Conservation (phyloP, 1,140 invertebrate species). For the Acromyrmex heyeri region DNA sequence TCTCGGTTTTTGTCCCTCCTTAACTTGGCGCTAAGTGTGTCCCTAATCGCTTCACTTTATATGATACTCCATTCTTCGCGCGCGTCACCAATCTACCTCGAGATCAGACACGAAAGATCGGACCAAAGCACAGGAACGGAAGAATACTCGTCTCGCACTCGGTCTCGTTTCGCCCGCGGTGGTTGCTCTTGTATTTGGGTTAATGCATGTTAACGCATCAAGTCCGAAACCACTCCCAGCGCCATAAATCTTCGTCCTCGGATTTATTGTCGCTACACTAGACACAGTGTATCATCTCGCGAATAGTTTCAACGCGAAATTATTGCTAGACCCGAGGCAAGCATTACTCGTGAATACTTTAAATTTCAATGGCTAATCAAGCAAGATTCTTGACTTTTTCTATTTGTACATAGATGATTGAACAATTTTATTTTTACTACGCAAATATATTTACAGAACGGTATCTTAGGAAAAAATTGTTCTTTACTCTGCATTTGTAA, state of each 20-base stretch:
- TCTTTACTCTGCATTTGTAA: background rate
- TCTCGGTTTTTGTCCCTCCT: conserved; percentile 45
- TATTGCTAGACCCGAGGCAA: conserved; percentile 3
- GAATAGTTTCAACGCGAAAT: conserved; percentile 30
- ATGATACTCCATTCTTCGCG: conserved; percentile 29
- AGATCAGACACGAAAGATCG: conserved; percentile 64
- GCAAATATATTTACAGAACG: background rate
- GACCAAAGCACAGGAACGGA: conserved; percentile 42
- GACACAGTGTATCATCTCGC: conserved; percentile 38
- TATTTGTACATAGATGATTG: too few relatives aligned
- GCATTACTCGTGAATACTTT: background rate
- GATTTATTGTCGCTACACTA: conserved; percentile 57
- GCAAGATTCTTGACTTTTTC: background rate
- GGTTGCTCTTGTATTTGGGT: conserved; percentile 68
- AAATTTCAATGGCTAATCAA: background rate
- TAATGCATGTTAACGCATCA: conserved; percentile 75
- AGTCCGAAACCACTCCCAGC: conserved; percentile 65
- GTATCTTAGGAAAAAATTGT: background rate
- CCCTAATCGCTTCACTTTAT: conserved; percentile 72
- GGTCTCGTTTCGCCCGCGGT: conserved; percentile 62
- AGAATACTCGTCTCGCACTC: conserved; percentile 24
- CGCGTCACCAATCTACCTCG: conserved; percentile 42
- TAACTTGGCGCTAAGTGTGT: conserved; percentile 7
- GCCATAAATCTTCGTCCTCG: conserved; percentile 47
- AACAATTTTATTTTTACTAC: background rate